Percentiles rank a stretch among this genome's conserved stretches.
Conservation (phyloP, 2,797 vertebrate genomes). For the Zonotrichia albicollis region DNA sequence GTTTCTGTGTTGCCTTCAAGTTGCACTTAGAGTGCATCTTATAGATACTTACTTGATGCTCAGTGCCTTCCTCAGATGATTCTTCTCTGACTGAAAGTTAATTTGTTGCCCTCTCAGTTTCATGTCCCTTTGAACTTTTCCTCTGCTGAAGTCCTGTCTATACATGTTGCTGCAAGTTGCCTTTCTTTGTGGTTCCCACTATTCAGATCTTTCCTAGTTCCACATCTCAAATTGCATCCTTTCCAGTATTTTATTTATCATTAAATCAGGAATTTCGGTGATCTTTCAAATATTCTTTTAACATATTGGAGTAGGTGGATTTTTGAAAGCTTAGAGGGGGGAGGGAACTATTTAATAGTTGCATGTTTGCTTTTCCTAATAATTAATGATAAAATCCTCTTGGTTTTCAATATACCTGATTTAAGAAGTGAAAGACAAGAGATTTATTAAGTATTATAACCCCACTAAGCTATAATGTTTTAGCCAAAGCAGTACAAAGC, state of each 20-base stretch:
- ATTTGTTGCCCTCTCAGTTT: not conserved
- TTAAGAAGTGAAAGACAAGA: not conserved
- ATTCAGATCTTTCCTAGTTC: not conserved
- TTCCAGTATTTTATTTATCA: not conserved
- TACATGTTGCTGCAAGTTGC: not conserved
- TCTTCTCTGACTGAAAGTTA: not conserved
- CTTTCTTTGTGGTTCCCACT: not conserved
- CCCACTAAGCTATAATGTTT: not conserved
- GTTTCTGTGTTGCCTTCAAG: not conserved
- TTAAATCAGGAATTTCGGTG: not conserved
- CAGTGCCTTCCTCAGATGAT: not conserved
- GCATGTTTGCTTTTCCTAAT: not conserved
- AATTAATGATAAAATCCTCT: constrained; percentile 21
- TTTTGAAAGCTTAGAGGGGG: not conserved
- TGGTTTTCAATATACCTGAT: not conserved
- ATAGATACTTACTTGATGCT: not conserved
- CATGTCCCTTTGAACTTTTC: not conserved
- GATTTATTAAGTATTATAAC: not conserved
- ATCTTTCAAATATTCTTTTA: constrained; percentile 57
- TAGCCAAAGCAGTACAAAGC: not conserved
- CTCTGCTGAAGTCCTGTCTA: not conserved
- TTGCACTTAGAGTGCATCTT: not conserved
- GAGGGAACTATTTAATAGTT: not conserved
- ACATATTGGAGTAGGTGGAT: constrained; percentile 65
- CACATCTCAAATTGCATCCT: not conserved